Conservation (phyloP, 2,113 vertebrate genomes). For the Murina feae region DNA sequence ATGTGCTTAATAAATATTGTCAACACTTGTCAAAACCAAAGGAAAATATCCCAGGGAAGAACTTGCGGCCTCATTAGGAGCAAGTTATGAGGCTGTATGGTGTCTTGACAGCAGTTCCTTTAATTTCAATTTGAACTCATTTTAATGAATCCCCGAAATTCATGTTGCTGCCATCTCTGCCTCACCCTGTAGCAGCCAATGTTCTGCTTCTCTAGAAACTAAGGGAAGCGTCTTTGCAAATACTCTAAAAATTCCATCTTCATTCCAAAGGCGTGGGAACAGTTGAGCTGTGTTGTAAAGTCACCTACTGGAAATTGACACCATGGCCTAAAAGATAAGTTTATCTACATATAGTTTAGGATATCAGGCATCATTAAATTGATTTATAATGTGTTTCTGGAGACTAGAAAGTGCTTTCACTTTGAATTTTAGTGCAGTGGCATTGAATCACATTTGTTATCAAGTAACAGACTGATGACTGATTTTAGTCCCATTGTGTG, state of each 20-base stretch:
- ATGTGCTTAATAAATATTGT: conserved; percentile 48
- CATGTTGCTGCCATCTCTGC: neutral
- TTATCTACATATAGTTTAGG: neutral
- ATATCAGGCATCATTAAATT: neutral
- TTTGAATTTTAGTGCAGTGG: neutral
- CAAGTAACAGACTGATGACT: neutral
- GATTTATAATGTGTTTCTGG: neutral
- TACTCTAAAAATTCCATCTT: neutral
- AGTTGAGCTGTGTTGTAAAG: neutral
- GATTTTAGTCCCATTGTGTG: neutral
- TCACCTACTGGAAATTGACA: neutral
- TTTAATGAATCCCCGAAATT: neutral
- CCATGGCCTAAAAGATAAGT: neutral
- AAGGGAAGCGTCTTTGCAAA: neutral
- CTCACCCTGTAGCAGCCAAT: neutral
- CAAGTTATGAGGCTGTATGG: neutral
- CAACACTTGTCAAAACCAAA: conserved; percentile 51
- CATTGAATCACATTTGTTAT: neutral
- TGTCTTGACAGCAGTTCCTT: neutral
- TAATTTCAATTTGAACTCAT: neutral
- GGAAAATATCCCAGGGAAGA: neutral
- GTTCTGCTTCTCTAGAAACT: neutral
- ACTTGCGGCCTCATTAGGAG: neutral
- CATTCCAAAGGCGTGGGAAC: neutral
- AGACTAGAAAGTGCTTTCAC: neutral